phyloP scores from a whole-genome alignment of 64 coral and sea anemone species.

The Stichodactyla helianthus region DNA sequence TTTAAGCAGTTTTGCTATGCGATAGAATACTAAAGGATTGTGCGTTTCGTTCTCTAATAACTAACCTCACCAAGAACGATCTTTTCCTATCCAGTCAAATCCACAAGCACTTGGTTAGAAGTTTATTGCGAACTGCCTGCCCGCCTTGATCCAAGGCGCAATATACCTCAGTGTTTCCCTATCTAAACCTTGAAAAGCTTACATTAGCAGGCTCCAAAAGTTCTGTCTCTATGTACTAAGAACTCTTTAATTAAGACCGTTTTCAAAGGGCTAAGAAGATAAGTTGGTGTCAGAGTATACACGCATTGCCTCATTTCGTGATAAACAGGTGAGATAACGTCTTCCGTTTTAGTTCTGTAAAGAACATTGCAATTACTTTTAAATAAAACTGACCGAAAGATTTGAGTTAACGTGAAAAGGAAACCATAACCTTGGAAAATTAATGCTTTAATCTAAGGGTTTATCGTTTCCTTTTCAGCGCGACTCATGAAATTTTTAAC shows the following conservation, averaged over 20 bases:
- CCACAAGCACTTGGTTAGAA: too few relatives aligned
- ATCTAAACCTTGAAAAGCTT: background rate
- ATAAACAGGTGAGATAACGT: background rate
- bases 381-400: background rate
- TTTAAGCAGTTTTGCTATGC: too few relatives aligned
- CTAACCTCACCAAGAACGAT: too few relatives aligned
- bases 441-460: background rate
- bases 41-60: too few relatives aligned
- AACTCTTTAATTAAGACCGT: constrained; percentile 2
- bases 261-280: background rate
- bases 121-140: too few relatives aligned
- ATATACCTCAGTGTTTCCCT: background rate
- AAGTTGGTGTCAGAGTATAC: background rate
- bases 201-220: constrained; percentile 4
- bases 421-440: background rate
- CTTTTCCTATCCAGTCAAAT: too few relatives aligned
- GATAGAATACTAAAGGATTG: too few relatives aligned
- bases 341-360: background rate
- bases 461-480: background rate
- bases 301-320: background rate
- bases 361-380: background rate
- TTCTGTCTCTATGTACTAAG: background rate
- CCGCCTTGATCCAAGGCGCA: background rate
- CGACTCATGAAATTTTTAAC: background rate
- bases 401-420: background rate